Evolutionary conservation across 2,113 vertebrate species (phyloP), one percentile per base, ranked within the genome.

Genomic region (Pomatostomus ruficeps): DNA sequence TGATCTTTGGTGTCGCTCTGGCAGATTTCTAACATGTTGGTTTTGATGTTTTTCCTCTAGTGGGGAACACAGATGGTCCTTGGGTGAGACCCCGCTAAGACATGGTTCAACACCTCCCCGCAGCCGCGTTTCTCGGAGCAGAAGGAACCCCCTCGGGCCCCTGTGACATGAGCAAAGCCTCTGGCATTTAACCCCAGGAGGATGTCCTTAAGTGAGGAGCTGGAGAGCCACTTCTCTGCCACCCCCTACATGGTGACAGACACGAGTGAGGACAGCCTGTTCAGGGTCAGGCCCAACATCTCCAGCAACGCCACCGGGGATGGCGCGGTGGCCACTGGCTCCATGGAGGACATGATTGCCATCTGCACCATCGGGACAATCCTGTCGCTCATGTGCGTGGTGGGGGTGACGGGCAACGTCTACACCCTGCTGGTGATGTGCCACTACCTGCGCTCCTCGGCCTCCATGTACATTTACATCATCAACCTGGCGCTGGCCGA

Each of bases 401-500:
- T 98, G 0, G 99, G 99, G 19, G 98, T 99, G 43, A 98, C 98
- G 0, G 99, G 99, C 85, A 99, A 99, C 4, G 97, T 99, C 93
- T 99, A 99, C 96, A 99, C 99, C 21, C 96, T 99, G 83, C 98
- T 99, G 74, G 98, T 99, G 81, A 99, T 99, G 98, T 99, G 98
- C 94, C 98, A 99, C 16, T 99, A 98, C 88, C 97, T 99, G 98
- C 96, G 98, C 3, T 98, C 98, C 6, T 98, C 98, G 2, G 98
- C 98, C 29, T 99, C 99, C 26, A 99, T 99, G 99, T 99, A 99
- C 86, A 98, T 99, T 78, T 99, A 99, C 96, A 99, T 99, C 91
- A 98, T 99, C 75, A 99, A 98, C 97, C 94, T 99, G 18, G 99
- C 99, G 0, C 85, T 99, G 94, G 99, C 99, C 1, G 99, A 99